Conservation (phyloP, 2,113 vertebrate genomes). For the Pituophis catenifer region DNA sequence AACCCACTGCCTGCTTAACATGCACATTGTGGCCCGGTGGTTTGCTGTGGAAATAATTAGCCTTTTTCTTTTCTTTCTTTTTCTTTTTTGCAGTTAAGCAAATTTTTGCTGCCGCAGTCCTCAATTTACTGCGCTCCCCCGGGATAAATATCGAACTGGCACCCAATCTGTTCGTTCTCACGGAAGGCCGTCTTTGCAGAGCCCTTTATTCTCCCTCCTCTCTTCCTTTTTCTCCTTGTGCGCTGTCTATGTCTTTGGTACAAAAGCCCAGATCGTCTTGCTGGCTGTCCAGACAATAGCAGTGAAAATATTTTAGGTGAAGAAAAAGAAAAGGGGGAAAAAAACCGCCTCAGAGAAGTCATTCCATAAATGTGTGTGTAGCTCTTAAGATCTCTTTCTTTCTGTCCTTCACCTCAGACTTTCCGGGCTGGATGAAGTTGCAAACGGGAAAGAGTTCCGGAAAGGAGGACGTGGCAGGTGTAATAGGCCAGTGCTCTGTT, state of each 20-base stretch:
- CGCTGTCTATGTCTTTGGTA: no score
- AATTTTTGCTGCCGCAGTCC: neutral
- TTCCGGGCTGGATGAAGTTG: neutral
- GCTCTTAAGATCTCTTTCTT: neutral
- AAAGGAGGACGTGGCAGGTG: no score
- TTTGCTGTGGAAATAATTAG: neutral
- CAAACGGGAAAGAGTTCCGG: neutral
- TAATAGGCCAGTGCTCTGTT: neutral
- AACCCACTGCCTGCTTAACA: neutral
- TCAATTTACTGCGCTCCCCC: neutral
- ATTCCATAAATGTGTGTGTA: neutral
- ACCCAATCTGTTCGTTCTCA: slow-evolving; percentile 42
- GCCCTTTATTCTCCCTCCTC: neutral
- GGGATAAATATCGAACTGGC: slow-evolving; percentile 25
- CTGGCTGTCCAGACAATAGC: neutral
- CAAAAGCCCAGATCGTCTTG: neutral
- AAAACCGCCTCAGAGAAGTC: neutral
- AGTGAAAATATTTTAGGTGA: neutral
- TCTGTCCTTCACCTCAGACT: neutral
- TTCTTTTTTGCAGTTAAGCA: no score
- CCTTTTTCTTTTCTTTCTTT: no score
- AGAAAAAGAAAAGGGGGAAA: neutral
- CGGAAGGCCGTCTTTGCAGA: neutral
- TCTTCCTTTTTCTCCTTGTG: neutral
- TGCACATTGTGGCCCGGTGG: neutral